Percentiles rank a stretch among this genome's conserved stretches.
Evolutionary conservation across 2,113 vertebrate species (phyloP).

Genomic region (Carlito syrichta): DNA sequence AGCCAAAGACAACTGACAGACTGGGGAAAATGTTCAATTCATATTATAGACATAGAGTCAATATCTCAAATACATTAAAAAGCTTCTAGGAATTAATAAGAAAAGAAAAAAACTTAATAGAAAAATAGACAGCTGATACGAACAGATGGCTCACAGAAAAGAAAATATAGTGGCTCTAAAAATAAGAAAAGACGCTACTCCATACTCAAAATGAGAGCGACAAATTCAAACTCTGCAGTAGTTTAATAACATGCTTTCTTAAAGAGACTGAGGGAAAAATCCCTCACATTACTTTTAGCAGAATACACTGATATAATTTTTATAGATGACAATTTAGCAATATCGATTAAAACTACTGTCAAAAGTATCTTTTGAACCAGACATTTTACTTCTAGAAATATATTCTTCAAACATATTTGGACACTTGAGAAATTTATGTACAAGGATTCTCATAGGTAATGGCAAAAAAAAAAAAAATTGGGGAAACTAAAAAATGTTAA

Average conservation of each 20-base stretch:
- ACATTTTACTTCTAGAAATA: background rate
- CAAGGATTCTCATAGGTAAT: background rate
- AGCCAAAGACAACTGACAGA: background rate
- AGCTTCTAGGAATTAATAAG: slow-evolving; percentile 23
- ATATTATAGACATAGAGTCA: background rate
- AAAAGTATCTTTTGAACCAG: background rate
- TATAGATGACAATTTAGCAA: background rate
- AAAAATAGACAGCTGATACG: background rate
- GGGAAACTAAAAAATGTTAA: background rate
- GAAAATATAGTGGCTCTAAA: background rate
- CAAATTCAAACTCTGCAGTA: background rate
- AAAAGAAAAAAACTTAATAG: background rate
- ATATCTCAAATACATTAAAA: background rate
- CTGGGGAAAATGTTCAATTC: background rate
- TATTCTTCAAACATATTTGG: background rate
- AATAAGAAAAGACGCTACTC: background rate
- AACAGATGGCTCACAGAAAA: slow-evolving; percentile 12
- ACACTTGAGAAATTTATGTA: background rate
- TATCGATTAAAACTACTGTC: background rate
- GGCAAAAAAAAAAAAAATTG: background rate
- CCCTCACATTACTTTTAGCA: background rate
- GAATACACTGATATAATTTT: background rate
- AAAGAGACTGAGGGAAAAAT: background rate
- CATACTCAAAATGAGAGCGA: background rate
- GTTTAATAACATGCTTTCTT: background rate